Conservation (phyloP, 2,888 invertebrate genomes). For the Tiliacea aurago region DNA sequence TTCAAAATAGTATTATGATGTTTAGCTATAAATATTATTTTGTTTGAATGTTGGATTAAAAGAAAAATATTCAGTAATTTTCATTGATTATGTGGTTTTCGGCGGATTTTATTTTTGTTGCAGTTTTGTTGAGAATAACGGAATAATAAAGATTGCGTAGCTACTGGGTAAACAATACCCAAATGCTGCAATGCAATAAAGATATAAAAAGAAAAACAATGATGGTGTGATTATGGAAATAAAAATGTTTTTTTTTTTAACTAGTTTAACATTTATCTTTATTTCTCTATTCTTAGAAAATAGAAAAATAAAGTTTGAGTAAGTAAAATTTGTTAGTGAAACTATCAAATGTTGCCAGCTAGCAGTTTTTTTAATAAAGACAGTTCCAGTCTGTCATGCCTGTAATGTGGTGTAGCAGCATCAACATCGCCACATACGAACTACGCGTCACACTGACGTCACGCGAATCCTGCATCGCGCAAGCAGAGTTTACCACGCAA, state of each 20-base stretch:
- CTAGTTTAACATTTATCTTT: not conserved
- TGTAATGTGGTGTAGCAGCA: no score
- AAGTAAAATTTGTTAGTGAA: not conserved
- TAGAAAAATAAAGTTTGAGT: not conserved
- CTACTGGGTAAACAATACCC: not conserved
- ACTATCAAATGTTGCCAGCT: not conserved
- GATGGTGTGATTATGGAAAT: not conserved
- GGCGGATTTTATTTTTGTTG: constrained; percentile 32
- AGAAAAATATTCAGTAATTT: constrained; percentile 48
- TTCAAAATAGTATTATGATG: constrained; percentile 67
- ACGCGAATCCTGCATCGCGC: no score
- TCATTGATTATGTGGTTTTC: constrained; percentile 43
- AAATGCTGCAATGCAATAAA: not conserved
- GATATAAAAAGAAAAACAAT: no score
- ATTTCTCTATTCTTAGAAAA: not conserved
- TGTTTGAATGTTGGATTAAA: constrained; percentile 62
- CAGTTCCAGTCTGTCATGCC: not conserved
- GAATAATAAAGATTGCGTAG: constrained; percentile 16
- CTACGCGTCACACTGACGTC: no score
- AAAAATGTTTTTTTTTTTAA: no score
- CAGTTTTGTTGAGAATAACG: constrained; percentile 24
- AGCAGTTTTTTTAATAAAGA: not conserved
- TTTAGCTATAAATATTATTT: constrained; percentile 65
- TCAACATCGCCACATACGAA: no score
- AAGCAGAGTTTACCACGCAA: no score